phyloP scores from a whole-genome alignment of 2,888 invertebrate genomes.

The Epinotia ramella region DNA sequence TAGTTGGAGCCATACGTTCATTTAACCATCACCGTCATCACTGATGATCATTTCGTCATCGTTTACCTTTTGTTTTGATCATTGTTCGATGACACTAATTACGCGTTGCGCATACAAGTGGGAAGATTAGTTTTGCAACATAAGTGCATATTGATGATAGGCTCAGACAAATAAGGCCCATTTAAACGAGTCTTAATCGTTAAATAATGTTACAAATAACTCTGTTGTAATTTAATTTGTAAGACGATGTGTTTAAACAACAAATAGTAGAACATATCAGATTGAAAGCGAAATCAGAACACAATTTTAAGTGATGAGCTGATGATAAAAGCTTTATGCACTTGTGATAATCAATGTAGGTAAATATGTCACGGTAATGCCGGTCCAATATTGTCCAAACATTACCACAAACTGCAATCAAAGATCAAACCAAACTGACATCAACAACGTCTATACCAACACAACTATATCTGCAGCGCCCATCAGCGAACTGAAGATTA shows the following conservation, averaged over 20 bases:
- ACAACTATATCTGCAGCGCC: not conserved
- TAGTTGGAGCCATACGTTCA: slow-evolving; percentile 11
- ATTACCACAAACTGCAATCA: not conserved
- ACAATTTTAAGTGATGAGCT: no score
- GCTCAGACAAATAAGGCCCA: slow-evolving; percentile 30
- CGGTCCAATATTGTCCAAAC: not conserved
- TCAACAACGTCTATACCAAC: not conserved
- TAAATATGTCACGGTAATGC: no score
- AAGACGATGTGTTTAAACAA: not conserved
- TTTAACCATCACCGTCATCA: slow-evolving; percentile 12
- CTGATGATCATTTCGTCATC: slow-evolving; percentile 37
- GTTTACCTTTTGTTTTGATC: slow-evolving; percentile 33
- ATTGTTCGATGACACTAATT: slow-evolving; percentile 44
- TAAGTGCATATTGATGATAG: slow-evolving; percentile 40
- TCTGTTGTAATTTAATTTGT: slow-evolving; percentile 24
- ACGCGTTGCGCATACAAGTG: slow-evolving; percentile 30
- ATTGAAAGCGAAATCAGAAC: not conserved
- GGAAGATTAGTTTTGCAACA: slow-evolving; percentile 40
- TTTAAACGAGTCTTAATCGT: slow-evolving; percentile 34
- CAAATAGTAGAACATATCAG: not conserved
- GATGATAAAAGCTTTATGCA: no score
- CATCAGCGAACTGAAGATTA: not conserved
- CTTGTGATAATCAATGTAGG: no score
- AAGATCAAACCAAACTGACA: not conserved
- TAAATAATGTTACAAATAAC: slow-evolving; percentile 16